Conservation (phyloP, 2,113 vertebrate species). For the Upupa epops region DNA sequence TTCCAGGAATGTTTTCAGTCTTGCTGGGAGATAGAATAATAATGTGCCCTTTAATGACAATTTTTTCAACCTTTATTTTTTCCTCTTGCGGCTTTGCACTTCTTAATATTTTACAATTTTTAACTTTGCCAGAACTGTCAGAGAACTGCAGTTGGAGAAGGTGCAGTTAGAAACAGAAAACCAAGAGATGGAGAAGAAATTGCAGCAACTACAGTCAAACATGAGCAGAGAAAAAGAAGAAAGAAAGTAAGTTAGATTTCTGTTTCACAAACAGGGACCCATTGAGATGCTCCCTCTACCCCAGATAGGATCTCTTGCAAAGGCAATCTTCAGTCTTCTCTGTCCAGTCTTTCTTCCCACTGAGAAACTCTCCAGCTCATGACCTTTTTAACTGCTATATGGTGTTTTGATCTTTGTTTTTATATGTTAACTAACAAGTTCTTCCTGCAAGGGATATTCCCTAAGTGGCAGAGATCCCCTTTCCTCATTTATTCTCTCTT, state of each 20-base stretch:
- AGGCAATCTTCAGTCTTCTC: not conserved
- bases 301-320: not conserved
- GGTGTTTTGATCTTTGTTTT: not conserved
- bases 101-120: not conserved
- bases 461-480: not conserved
- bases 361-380: not conserved
- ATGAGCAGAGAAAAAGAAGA: constrained; percentile 87
- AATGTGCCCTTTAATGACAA: not conserved
- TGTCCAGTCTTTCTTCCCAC: not conserved
- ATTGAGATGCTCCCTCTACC: not conserved
- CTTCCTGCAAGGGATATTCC: not conserved
- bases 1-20: not conserved
- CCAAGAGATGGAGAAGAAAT: constrained; percentile 82
- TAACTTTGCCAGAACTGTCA: constrained; percentile 77
- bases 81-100: not conserved
- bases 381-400: not conserved
- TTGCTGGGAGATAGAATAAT: not conserved
- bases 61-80: not conserved
- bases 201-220: constrained; percentile 79
- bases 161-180: constrained; percentile 80
- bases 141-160: constrained; percentile 80
- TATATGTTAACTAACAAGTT: not conserved
- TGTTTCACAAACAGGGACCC: not conserved
- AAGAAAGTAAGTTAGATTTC: constrained; percentile 79
- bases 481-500: not conserved